Evolutionary conservation across 2,113 vertebrate genomes (phyloP).

Genomic region (Tichodroma muraria): DNA sequence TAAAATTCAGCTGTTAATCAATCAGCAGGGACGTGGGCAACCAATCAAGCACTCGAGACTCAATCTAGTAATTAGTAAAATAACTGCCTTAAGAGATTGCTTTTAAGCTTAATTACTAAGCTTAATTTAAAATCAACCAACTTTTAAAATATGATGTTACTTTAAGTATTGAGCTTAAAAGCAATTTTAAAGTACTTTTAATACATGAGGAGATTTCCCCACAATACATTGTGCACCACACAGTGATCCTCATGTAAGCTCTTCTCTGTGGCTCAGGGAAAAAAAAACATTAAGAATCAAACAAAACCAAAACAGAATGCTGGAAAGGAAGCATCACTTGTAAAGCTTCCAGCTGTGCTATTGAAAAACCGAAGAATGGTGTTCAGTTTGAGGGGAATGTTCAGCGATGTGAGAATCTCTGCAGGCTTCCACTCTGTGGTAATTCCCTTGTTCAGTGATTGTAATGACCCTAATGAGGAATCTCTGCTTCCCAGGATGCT

Average conservation of each 20-base stretch:
- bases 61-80: background rate
- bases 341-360: background rate
- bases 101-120: background rate
- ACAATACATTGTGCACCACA: accelerated
- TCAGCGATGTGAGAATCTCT: background rate
- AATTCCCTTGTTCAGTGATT: too few species aligned
- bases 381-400: background rate
- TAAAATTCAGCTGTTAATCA: background rate
- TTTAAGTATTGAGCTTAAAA: background rate
- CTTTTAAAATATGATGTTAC: background rate
- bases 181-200: background rate
- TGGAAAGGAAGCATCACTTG: background rate
- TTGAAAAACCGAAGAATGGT: background rate
- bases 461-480: background rate
- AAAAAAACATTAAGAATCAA: background rate
- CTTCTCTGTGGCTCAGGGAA: background rate
- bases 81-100: background rate
- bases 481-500: constrained; percentile 65
- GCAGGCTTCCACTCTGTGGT: background rate
- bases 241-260: background rate
- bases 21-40: background rate
- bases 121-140: background rate
- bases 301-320: background rate
- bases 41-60: background rate
- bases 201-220: background rate